Evolutionary conservation across 2,797 vertebrate genomes (phyloP), one percentile per base, ranked within the genome.

Genomic region (Huso huso): DNA sequence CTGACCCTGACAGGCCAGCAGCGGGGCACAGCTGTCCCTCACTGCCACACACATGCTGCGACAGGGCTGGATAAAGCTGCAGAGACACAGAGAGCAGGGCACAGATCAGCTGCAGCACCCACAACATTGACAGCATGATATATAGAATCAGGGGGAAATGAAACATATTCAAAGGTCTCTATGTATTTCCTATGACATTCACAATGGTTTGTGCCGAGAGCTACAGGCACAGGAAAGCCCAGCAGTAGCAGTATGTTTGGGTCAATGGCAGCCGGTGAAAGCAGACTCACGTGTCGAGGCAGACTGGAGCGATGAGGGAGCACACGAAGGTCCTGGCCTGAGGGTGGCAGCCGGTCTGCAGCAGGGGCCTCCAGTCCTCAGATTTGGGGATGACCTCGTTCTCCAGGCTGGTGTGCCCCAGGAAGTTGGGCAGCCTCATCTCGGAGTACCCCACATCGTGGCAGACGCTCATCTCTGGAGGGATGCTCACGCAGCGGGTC

Each of bases 51-150:
- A 95, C 79, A 96, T 82, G 9, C 92, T 95, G n/a, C 83, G 89
- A 8, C 93, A 95, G 0, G 93, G 93, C 75, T 90, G 93, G 77
- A 94, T 92, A 55, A 95, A 95, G 70, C 94, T 91, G 77, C 7
- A 57, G 0, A 10, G 0, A 0, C n/a, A 63, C 4, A 8, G 15
- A n/a, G 50, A 52, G 49, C 23, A 11, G 57, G 60, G 50, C 10
- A 64, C 49, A 63, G 6, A 12, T 13, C 51, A 63, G 11, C 4
- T 51, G 51, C 49, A 37, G 61, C 50, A 60, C 48, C 8, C 8
- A 62, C 48, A 48, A 12, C 7, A 52, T 3, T 13, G 23, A 59
- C 23, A 50, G n/a, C 4, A 10, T 15, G 53, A 58, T 48, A 51
- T 7, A 9, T 12, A 52, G 18, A 37, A 3, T 18, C 2, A 63